phyloP scores from a whole-genome alignment of 2,888 invertebrate species.

The Phytoseiulus persimilis region DNA sequence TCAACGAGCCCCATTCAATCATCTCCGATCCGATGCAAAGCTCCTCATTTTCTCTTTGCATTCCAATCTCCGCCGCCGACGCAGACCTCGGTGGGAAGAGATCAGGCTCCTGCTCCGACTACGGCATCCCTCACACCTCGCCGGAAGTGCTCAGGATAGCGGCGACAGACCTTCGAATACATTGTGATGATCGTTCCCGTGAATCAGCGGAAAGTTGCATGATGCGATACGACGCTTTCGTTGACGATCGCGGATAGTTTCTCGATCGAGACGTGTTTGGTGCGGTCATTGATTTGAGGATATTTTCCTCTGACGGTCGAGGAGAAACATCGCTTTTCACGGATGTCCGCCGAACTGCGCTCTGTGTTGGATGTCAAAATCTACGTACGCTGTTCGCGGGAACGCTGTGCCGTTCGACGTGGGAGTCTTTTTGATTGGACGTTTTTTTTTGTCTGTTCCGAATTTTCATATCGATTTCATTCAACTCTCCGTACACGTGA shows the following conservation, averaged over 20 bases:
- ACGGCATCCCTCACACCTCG: background rate
- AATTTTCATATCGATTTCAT: no score
- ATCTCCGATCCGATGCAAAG: background rate
- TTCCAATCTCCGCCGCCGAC: background rate
- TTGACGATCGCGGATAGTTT: background rate
- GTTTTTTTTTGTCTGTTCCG: no score
- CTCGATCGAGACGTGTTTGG: background rate
- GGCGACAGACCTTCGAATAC: background rate
- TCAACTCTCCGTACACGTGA: no score
- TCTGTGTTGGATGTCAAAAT: no score
- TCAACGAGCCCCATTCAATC: background rate
- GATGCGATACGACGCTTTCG: background rate
- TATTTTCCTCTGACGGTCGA: no score
- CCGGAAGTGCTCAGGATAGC: background rate
- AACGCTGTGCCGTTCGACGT: no score
- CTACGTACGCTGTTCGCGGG: no score
- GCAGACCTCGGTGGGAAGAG: background rate
- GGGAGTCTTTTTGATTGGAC: no score
- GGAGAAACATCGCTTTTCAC: no score
- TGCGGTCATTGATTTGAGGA: no score
- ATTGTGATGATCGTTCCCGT: background rate
- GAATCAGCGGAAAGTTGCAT: background rate
- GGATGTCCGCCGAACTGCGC: no score
- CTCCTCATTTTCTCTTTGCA: background rate
- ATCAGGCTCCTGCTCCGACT: background rate